Conservation (phyloP, 2,888 invertebrate species). For the Oscheius sp. region DNA sequence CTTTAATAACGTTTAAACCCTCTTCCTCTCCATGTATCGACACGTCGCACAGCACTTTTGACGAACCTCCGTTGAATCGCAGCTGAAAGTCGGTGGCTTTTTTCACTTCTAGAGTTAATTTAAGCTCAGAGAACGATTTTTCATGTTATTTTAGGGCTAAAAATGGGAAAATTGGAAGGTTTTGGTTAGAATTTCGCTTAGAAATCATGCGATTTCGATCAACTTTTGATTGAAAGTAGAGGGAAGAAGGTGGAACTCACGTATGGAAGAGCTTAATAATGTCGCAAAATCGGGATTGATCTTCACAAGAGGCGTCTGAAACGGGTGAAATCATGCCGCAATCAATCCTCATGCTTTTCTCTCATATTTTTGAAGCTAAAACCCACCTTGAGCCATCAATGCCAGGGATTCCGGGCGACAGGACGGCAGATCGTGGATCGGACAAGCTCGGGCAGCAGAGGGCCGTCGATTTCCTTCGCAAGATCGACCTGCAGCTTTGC, state of each 20-base stretch:
- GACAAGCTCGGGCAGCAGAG: slow-evolving; percentile 63
- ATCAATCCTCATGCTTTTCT: not conserved
- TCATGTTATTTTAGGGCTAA: too few species aligned
- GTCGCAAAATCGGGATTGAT: slow-evolving; percentile 67
- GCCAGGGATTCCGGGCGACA: slow-evolving; percentile 46
- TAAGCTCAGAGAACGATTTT: too few species aligned
- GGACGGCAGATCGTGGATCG: slow-evolving; percentile 48
- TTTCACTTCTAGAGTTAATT: not conserved
- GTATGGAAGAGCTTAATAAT: slow-evolving; percentile 68
- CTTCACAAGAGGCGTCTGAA: slow-evolving; percentile 59
- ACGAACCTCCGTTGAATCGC: slow-evolving; percentile 59
- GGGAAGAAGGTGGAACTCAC: slow-evolving; percentile 43
- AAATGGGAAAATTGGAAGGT: too few species aligned
- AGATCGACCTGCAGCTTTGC: slow-evolving; percentile 84
- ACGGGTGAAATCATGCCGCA: slow-evolving; percentile 1
- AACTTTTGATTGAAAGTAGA: not conserved
- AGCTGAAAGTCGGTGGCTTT: slow-evolving; percentile 45
- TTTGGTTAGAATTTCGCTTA: too few species aligned
- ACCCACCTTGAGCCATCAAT: slow-evolving; percentile 41
- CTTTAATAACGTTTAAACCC: slow-evolving; percentile 2
- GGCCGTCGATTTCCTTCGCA: slow-evolving; percentile 74
- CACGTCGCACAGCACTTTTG: slow-evolving; percentile 62
- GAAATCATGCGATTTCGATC: not conserved
- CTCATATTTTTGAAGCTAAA: not conserved
- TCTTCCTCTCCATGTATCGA: slow-evolving; percentile 44